Evolutionary conservation across 2,113 vertebrate species (phyloP), one percentile per base, ranked within the genome.

Genomic region (Coturnix japonica): DNA sequence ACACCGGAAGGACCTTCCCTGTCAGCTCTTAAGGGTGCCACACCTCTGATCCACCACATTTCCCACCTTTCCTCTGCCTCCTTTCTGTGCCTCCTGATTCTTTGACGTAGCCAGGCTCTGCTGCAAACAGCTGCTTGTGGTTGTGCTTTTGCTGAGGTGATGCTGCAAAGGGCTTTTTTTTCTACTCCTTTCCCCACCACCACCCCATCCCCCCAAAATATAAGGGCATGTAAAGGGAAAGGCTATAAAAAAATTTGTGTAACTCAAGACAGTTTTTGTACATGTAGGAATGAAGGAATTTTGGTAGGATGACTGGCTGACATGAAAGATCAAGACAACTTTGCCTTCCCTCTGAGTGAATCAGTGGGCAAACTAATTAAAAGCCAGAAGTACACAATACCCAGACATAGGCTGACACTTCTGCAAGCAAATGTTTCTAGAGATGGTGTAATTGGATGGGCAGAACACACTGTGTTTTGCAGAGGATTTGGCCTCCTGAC

Each of bases 281-380:
- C 6, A 2, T 0, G 0, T 11, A 43, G 73, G n/a, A 63, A 46
- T 71, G 0, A 6, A 46, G 73, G 30, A 63, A 39, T 71, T 54
- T 23, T 3, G 6, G 5, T 4, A 8, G 1, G 0, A 23, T 87
- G 39, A 37, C 28, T 71, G 46, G 1, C 77, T 43, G 46, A 26
- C 35, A 33, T 37, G n/a, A 79, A 60, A 53, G 15, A 43, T 13
- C 43, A 17, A 19, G 44, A 74, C 43, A 23, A 13, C 9, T 78
- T 78, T 61, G 43, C 78, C 18, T 33, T 79, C 37, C 2, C 37
- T 61, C 31, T 49, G 39, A 35, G 41, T 23, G 15, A 61, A 10
- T 89, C 18, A 37, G 7, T 53, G 22, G 31, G 12, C 1, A 5
- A 81, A 39, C 18, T 64, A 53, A 44, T 11, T 78, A 44, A 78